Percentiles rank a stretch among this genome's conserved stretches.
Conservation (phyloP, 2,888 invertebrate genomes). For the Flexamia atlantica region DNA sequence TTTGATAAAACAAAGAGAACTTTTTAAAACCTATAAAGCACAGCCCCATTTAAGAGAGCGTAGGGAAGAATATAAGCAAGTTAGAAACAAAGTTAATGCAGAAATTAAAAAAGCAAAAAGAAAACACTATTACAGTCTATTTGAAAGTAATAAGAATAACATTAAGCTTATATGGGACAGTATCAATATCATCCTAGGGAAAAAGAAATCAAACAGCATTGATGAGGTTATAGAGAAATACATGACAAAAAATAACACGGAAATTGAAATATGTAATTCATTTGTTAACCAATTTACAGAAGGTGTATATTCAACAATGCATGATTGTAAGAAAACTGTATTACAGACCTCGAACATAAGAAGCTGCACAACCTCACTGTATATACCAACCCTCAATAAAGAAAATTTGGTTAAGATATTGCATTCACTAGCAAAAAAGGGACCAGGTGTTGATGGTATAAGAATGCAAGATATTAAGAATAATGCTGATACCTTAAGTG, state of each 20-base stretch:
- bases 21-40: neutral
- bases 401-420: neutral
- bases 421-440: neutral
- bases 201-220: neutral
- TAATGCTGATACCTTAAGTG: neutral
- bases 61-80: neutral
- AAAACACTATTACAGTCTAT: neutral
- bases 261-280: neutral
- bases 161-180: neutral
- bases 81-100: neutral
- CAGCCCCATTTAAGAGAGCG: neutral
- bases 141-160: neutral
- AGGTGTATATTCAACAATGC: neutral
- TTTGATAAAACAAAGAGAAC: neutral
- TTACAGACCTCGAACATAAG: neutral
- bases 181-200: neutral
- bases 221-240: neutral
- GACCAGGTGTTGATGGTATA: neutral
- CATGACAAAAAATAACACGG: neutral
- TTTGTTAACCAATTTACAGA: neutral
- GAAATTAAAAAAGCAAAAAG: slow-evolving; percentile 5
- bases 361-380: neutral
- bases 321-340: neutral
- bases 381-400: neutral
- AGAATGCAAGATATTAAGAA: neutral